Percentiles rank a stretch among this genome's conserved stretches.
phyloP scores from a whole-genome alignment of 2,797 vertebrate genomes.

The Gastrophryne carolinensis region DNA sequence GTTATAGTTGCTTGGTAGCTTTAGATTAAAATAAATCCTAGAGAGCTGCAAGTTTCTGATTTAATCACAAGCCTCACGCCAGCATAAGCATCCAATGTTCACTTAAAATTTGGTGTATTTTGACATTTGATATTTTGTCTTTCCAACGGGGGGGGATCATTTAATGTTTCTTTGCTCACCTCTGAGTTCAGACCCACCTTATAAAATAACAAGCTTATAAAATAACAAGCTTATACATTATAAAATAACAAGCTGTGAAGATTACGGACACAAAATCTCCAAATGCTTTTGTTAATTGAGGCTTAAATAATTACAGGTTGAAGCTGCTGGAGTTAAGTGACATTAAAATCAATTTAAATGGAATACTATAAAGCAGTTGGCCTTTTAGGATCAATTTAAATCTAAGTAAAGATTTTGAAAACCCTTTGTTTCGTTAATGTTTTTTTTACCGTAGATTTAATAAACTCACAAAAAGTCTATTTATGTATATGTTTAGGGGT shows the following conservation, averaged over 20 bases:
- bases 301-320: constrained; percentile 13
- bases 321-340: background rate
- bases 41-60: background rate
- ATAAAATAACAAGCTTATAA: constrained; percentile 28
- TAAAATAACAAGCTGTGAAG: constrained; percentile 29
- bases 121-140: constrained; percentile 32
- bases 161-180: constrained; percentile 21
- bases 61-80: constrained; percentile 8
- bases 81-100: constrained; percentile 11
- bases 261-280: constrained; percentile 15
- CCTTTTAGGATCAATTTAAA: too few relatives aligned
- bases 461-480: too few relatives aligned
- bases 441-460: too few relatives aligned
- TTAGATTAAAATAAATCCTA: background rate
- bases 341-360: background rate
- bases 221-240: constrained; percentile 34
- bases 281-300: constrained; percentile 27
- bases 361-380: background rate
- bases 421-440: too few relatives aligned
- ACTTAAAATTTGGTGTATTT: constrained; percentile 23
- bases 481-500: too few relatives aligned
- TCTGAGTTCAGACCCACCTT: constrained; percentile 36
- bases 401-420: too few relatives aligned
- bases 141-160: constrained; percentile 17
- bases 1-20: background rate